Evolutionary conservation across 2,113 vertebrate species (phyloP).

Genomic region (Pelobates fuscus): DNA sequence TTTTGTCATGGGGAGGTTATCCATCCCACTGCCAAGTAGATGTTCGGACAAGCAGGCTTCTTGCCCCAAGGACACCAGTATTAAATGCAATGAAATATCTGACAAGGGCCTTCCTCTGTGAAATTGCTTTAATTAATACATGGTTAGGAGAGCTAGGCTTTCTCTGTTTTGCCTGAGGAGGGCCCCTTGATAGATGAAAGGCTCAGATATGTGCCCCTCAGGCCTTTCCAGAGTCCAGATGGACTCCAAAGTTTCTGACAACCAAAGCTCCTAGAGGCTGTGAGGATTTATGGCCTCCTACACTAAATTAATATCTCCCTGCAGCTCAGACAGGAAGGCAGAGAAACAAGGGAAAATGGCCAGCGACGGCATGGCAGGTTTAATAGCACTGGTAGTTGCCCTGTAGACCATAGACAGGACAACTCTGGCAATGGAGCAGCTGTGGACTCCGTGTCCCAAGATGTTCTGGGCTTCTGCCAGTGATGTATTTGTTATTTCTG

Average conservation of each 20-base stretch:
- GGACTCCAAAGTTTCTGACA: constrained; percentile 33
- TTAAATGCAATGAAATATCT: constrained; percentile 42
- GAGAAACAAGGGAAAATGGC: neutral
- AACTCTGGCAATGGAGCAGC: too few species aligned
- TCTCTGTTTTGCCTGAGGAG: neutral
- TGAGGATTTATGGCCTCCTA: constrained; percentile 16
- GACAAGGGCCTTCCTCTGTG: constrained; percentile 7
- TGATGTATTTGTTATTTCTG: too few species aligned
- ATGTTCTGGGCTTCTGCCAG: too few species aligned
- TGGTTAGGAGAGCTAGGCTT: constrained; percentile 16
- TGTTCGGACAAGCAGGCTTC: constrained; percentile 20
- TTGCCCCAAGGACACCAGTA: constrained; percentile 42
- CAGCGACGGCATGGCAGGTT: too few species aligned
- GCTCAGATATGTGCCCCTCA: constrained; percentile 24
- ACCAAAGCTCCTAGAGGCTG: constrained; percentile 18
- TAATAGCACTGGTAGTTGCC: too few species aligned
- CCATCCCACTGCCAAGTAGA: constrained; percentile 25
- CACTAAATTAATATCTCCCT: neutral
- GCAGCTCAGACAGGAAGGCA: neutral
- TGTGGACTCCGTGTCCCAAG: too few species aligned
- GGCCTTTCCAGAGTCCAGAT: constrained; percentile 39
- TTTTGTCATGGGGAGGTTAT: constrained; percentile 35
- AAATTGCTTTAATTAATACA: constrained; percentile 47
- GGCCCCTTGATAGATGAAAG: constrained; percentile 15
- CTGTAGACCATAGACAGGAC: too few species aligned